These are phyloP conservation scores for Leptinotarsa undecemlineata DNA, from an alignment of 1,140 invertebrate species.

Conservation along the genomic window DNA sequence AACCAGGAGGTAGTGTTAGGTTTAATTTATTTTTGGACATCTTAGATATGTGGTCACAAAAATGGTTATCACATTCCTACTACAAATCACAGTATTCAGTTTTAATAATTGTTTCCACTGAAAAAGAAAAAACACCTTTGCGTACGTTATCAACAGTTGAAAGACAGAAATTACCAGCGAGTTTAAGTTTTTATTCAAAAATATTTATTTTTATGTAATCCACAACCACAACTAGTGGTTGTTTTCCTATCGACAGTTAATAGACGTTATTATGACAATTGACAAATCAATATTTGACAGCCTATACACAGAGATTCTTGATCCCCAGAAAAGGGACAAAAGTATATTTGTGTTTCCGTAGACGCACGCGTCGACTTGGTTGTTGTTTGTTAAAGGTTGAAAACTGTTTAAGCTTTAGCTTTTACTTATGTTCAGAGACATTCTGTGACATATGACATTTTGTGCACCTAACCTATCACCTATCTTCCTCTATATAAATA, in stretches of 20 bases:
- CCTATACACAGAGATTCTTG: too few relatives aligned
- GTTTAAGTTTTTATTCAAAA: neutral
- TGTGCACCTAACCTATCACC: too few relatives aligned
- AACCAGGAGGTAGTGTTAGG: conserved; percentile 84
- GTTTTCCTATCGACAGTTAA: neutral
- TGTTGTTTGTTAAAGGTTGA: too few relatives aligned
- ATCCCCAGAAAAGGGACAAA: too few relatives aligned
- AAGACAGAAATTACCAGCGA: neutral
- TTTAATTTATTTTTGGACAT: conserved; percentile 96
- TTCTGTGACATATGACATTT: too few relatives aligned
- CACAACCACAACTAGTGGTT: conserved; percentile 5
- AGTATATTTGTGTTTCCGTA: too few relatives aligned
- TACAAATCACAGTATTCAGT: neutral
- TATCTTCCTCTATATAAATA: too few relatives aligned
- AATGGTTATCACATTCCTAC: conserved; percentile 21
- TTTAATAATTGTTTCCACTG: neutral
- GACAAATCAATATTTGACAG: neutral
- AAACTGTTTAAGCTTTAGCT: too few relatives aligned
- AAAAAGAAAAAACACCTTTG: neutral
- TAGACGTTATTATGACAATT: neutral
- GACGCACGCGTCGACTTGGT: too few relatives aligned
- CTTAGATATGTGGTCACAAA: conserved; percentile 29
- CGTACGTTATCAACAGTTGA: neutral
- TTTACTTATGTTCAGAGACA: too few relatives aligned
- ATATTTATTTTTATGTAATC: neutral